Evolutionary conservation across 2,113 vertebrate species (phyloP).

Genomic region (Barnardius zonarius): DNA sequence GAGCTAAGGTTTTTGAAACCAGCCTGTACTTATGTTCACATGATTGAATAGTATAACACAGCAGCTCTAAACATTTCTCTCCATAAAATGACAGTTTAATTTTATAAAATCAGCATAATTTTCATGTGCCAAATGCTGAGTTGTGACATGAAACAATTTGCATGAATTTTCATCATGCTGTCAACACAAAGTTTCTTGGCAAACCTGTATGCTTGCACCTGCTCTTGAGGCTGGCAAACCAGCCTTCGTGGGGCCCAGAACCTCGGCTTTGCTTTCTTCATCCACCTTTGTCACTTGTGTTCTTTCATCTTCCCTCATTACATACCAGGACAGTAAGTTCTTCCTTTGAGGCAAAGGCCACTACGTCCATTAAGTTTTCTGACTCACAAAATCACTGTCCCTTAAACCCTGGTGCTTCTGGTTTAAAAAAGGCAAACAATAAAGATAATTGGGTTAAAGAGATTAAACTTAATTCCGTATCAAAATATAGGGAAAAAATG

Average conservation of each 20-base stretch:
- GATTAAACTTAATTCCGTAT: neutral
- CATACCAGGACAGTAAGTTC: neutral
- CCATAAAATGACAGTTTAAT: constrained; percentile 26
- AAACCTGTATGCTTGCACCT: neutral
- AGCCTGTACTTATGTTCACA: neutral
- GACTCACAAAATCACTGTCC: neutral
- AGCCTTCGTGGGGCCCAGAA: fast-evolving
- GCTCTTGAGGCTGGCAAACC: neutral
- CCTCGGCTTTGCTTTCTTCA: neutral
- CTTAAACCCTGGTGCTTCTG: neutral
- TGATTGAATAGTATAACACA: neutral
- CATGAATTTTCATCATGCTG: constrained; percentile 18
- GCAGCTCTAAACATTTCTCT: constrained; percentile 10
- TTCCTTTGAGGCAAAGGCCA: neutral
- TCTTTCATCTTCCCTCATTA: neutral
- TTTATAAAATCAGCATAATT: constrained; percentile 9
- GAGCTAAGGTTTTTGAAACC: neutral
- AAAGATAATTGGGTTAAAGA: neutral
- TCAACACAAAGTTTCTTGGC: neutral
- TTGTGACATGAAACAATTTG: neutral
- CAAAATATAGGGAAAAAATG: neutral
- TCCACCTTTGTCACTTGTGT: neutral
- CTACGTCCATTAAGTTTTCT: neutral
- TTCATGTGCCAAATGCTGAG: neutral
- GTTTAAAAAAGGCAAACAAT: neutral